phyloP scores from a whole-genome alignment of 2,113 vertebrate genomes.

The Amphiprion percula region DNA sequence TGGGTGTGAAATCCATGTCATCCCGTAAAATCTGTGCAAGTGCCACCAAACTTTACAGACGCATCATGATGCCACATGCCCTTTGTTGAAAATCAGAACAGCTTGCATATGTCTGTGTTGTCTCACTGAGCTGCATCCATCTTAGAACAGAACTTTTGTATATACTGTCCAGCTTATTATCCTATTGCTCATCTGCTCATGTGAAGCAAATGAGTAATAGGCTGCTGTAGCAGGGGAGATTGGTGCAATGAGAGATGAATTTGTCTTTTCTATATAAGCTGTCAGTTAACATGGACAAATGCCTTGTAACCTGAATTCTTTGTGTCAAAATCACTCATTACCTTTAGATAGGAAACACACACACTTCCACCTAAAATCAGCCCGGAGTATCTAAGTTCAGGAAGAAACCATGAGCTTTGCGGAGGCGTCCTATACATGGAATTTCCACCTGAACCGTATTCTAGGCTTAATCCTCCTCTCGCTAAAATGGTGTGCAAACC shows the following conservation, averaged over 20 bases:
- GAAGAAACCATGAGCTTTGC: neutral
- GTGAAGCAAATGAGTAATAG: slow-evolving; percentile 45
- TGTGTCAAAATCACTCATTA: slow-evolving; percentile 21
- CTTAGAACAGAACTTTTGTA: slow-evolving; percentile 39
- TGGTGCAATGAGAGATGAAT: slow-evolving; percentile 15
- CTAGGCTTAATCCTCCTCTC: slow-evolving; percentile 39
- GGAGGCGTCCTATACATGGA: neutral
- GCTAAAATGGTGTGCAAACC: slow-evolving; percentile 50
- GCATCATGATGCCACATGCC: slow-evolving; percentile 47
- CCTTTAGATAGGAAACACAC: neutral
- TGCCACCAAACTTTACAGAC: slow-evolving; percentile 45
- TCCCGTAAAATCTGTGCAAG: slow-evolving; percentile 42
- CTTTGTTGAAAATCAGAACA: slow-evolving; percentile 46
- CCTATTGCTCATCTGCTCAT: slow-evolving; percentile 51
- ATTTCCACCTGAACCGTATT: slow-evolving; percentile 2
- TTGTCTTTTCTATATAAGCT: slow-evolving; percentile 21
- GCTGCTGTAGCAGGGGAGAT: slow-evolving; percentile 18
- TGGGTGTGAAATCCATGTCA: slow-evolving; percentile 63
- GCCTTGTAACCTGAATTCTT: slow-evolving; percentile 1
- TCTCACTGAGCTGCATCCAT: slow-evolving; percentile 37
- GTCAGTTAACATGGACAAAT: slow-evolving; percentile 17
- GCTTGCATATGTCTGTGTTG: slow-evolving; percentile 38
- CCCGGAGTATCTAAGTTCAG: neutral
- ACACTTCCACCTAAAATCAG: neutral
- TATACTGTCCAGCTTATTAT: slow-evolving; percentile 24